A percentile compares a stretch with the other conserved stretches of the same genome.
These are phyloP conservation scores for Hyperoodon ampullatus DNA, from an alignment of 2,113 vertebrate genomes.

Conservation along the genomic window DNA sequence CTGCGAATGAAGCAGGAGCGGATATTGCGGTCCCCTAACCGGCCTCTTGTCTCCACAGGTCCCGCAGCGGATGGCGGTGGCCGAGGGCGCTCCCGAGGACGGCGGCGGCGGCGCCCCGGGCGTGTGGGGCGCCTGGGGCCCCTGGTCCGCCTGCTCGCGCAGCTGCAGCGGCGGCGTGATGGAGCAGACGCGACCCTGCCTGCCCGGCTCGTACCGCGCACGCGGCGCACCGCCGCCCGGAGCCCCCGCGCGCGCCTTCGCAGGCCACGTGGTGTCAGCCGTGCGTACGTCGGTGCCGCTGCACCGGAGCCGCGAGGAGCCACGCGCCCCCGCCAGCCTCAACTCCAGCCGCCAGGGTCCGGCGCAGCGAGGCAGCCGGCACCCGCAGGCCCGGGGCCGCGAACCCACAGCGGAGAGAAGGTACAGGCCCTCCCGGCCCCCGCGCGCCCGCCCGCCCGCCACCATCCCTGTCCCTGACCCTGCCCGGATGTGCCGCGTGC, in stretches of 20 bases:
- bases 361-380: constrained; percentile 73
- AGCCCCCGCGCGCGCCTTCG: constrained; percentile 62
- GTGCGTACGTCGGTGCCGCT: constrained; percentile 89
- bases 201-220: constrained; percentile 84
- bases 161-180: constrained; percentile 94
- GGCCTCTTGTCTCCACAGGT: constrained; percentile 85
- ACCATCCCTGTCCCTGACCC: not conserved
- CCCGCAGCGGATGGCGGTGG: constrained; percentile 88
- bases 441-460: accelerated
- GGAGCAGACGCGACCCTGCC: constrained; percentile 92
- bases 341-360: constrained; percentile 71
- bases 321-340: constrained; percentile 47
- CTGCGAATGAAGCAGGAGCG: not conserved
- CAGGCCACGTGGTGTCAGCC: constrained; percentile 87
- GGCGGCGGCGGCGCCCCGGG: constrained; percentile 82
- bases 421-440: constrained; percentile 77
- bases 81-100: constrained; percentile 79
- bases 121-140: constrained; percentile 93
- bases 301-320: constrained; percentile 80
- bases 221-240: constrained; percentile 52
- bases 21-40: not conserved
- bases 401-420: constrained; percentile 82
- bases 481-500: not conserved
- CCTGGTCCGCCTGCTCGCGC: constrained; percentile 93
- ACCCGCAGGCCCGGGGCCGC: constrained; percentile 79